Percentiles rank a stretch among this genome's conserved stretches.
These are phyloP conservation scores for Toxotes jaculatrix DNA, from an alignment of 2,113 vertebrate genomes.

Conservation along the genomic window DNA sequence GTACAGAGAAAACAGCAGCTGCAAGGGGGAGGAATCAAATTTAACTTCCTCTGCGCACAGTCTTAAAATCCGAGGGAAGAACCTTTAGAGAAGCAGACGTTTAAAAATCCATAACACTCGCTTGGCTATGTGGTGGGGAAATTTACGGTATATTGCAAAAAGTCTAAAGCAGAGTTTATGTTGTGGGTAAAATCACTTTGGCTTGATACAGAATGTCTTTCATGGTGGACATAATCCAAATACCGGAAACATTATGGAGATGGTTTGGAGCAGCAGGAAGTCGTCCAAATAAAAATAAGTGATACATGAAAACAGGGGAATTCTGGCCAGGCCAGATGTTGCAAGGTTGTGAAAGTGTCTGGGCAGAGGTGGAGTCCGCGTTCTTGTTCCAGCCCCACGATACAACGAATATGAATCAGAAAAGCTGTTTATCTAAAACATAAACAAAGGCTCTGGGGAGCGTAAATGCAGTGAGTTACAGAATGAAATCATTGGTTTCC, in stretches of 20 bases:
- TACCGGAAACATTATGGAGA: constrained; percentile 59
- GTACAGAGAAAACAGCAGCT: constrained; percentile 41
- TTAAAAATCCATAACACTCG: constrained; percentile 5
- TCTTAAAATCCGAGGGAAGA: not conserved
- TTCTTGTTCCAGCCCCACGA: constrained; percentile 42
- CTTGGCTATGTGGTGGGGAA: constrained; percentile 9
- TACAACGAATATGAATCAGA: constrained; percentile 48
- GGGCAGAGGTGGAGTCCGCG: constrained; percentile 66
- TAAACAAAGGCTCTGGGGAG: constrained; percentile 38
- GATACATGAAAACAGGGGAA: constrained; percentile 65
- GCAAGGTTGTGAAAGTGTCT: constrained; percentile 74
- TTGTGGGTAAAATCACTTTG: constrained; percentile 33
- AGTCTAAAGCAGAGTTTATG: constrained; percentile 23
- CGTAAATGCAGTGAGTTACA: constrained; percentile 22
- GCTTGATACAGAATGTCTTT: constrained; percentile 19
- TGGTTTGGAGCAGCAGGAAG: constrained; percentile 70
- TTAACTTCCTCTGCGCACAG: constrained; percentile 24
- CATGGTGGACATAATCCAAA: constrained; percentile 49
- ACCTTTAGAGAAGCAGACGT: not conserved
- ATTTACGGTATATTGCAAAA: not conserved
- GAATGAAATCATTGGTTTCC: constrained; percentile 45
- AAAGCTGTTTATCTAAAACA: constrained; percentile 60
- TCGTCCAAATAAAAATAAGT: constrained; percentile 79
- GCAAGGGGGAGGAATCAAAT: constrained; percentile 31
- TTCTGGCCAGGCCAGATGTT: constrained; percentile 73